Evolutionary conservation across 2,113 vertebrate genomes (phyloP), one percentile per base, ranked within the genome.

Genomic region (Morone saxatilis): DNA sequence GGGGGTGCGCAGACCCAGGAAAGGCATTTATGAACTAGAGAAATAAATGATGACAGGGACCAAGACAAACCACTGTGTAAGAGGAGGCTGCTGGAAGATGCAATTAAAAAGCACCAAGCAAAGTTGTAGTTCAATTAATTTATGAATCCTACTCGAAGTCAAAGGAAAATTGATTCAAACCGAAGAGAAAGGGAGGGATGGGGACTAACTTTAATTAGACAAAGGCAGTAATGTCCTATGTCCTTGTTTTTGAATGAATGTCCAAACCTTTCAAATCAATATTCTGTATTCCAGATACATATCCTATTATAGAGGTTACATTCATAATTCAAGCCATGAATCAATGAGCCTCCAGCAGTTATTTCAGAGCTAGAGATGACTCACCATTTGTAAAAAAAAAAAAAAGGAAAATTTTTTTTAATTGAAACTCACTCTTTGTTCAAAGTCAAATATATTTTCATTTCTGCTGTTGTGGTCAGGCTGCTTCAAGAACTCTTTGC

Each of bases 41-140:
- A 75, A 93, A 92, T 90, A 91, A 91, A 92, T 88, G 87, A 91
- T 86, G 90, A 87, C 88, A 81, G 75, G 65, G 78, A 86, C 80
- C 50, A 14, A 67, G 48, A 43, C 45, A 19, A 84, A 74, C 40
- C 53, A 61, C 47, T 8, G 47, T 84, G 72, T 69, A 67, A 85
- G 57, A 59, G 38, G 56, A 73, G 25, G 70, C 66, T 71, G 68
- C 59, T 74, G 47, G 48, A 76, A 76, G 76, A 36, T 40, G 60
- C 53, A 74, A 83, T 86, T 85, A 84, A 76, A 67, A 31, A 66
- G 56, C 71, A 50, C 76, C 53, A 72, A 78, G 67, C 14, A 57
- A 62, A 81, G 31, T 72, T 86, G 25, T 67, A 56, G 40, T 71
- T 81, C 40, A 60, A 54, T 47, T 71, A 8, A 63, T 90, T 85